Evolutionary conservation across 1,140 invertebrate species (phyloP).

Genomic region (Epicauta chinensis): DNA sequence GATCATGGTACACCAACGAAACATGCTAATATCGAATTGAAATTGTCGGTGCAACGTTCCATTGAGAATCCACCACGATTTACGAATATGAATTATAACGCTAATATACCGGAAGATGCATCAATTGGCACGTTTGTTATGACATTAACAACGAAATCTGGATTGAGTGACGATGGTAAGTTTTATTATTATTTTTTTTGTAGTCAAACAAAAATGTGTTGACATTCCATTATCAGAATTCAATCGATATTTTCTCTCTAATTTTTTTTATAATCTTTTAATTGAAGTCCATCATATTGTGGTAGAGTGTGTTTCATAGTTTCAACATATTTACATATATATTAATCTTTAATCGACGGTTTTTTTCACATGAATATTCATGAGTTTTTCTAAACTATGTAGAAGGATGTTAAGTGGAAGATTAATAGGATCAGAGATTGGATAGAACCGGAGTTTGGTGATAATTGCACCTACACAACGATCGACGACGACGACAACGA

Average conservation of each 20-base stretch:
- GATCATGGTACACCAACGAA: slow-evolving; percentile 72
- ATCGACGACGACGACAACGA: no score
- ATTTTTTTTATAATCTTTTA: no score
- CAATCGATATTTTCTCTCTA: no score
- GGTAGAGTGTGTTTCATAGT: background rate
- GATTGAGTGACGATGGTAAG: slow-evolving; percentile 48
- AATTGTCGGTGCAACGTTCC: slow-evolving; percentile 64
- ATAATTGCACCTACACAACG: slow-evolving; percentile 6
- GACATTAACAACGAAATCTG: slow-evolving; percentile 68
- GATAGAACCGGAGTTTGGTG: slow-evolving; percentile 14
- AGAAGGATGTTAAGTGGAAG: slow-evolving; percentile 13
- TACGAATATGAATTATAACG: slow-evolving; percentile 64
- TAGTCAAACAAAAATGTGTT: no score
- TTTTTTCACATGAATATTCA: slow-evolving; percentile 19
- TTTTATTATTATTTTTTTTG: background rate
- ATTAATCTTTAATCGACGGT: slow-evolving; percentile 16
- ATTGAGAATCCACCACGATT: slow-evolving; percentile 78
- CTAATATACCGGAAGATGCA: slow-evolving; percentile 74
- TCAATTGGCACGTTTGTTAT: slow-evolving; percentile 68
- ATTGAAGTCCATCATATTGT: background rate
- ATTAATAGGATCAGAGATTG: slow-evolving; percentile 11
- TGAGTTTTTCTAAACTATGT: slow-evolving; percentile 10
- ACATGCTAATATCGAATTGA: slow-evolving; percentile 54
- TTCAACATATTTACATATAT: slow-evolving; percentile 19
- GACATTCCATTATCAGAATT: no score